phyloP scores from a whole-genome alignment of 1,140 invertebrate genomes.

The Cylas formicarius region DNA sequence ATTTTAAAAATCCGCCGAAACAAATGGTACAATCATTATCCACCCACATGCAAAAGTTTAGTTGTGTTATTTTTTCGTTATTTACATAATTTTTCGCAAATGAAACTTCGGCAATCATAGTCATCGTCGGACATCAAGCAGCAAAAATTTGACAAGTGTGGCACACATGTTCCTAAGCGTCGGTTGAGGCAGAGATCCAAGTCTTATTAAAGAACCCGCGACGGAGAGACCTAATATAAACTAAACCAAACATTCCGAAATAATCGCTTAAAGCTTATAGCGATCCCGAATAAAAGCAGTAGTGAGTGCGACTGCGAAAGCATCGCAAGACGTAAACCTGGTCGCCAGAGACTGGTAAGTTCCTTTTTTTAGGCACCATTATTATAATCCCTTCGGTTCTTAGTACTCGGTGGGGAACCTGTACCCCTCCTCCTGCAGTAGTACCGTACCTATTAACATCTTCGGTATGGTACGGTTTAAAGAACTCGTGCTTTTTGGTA shows the following conservation, averaged over 20 bases:
- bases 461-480: neutral
- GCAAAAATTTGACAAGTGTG: conserved; percentile 11
- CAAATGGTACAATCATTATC: neutral
- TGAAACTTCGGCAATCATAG: conserved; percentile 6
- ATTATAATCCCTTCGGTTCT: conserved; percentile 4
- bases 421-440: neutral
- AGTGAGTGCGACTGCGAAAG: conserved; percentile 7
- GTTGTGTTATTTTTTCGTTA: conserved; percentile 1
- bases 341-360: conserved; percentile 11
- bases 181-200: neutral
- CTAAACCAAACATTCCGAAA: conserved; percentile 10
- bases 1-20: neutral
- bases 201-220: neutral
- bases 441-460: conserved; percentile 1
- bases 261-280: conserved; percentile 9
- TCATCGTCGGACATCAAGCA: conserved; percentile 4
- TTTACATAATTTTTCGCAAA: neutral
- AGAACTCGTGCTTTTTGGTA: neutral
- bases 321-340: too few species aligned
- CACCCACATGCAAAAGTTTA: neutral
- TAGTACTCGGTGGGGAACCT: neutral
- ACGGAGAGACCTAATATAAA: conserved; percentile 17
- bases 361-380: conserved; percentile 9
- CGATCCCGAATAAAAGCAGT: neutral
- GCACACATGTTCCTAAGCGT: conserved; percentile 10